Conservation (phyloP, 2,113 vertebrate genomes). For the Psophia crepitans region DNA sequence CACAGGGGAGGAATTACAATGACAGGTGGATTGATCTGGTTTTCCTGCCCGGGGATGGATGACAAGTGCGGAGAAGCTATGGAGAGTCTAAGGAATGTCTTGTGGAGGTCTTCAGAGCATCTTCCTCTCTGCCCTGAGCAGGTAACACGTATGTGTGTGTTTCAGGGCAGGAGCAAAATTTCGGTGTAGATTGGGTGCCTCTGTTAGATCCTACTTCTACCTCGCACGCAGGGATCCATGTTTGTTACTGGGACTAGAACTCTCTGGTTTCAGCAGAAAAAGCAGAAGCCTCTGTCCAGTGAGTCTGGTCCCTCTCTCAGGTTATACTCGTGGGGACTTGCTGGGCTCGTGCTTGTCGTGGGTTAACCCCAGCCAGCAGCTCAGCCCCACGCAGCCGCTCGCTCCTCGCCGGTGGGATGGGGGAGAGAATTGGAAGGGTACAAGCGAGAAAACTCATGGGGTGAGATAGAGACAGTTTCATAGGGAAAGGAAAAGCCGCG, state of each 20-base stretch:
- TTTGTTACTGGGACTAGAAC: background rate
- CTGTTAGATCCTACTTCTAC: background rate
- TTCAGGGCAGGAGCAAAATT: background rate
- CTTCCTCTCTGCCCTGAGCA: background rate
- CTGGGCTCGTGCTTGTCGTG: background rate
- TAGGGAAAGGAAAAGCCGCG: too few relatives aligned
- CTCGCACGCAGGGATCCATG: accelerated
- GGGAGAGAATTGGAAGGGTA: too few relatives aligned
- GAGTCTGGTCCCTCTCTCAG: background rate
- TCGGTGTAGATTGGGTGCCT: background rate
- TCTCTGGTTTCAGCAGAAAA: background rate
- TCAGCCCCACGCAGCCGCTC: too few relatives aligned
- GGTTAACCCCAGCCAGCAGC: too few relatives aligned
- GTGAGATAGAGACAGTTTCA: too few relatives aligned
- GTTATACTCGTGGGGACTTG: background rate
- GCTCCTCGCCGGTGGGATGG: too few relatives aligned
- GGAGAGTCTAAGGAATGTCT: background rate
- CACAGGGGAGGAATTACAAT: background rate
- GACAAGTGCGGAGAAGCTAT: background rate
- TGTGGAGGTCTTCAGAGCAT: background rate
- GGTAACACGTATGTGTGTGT: too few relatives aligned
- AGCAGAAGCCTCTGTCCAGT: background rate
- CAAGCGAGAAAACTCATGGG: too few relatives aligned
- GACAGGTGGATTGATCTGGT: constrained; percentile 11
- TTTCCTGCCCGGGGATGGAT: background rate